Base-by-base conservation (phyloP, 2,113 vertebrate genomes). In the Colossoma macropomum region DNA sequence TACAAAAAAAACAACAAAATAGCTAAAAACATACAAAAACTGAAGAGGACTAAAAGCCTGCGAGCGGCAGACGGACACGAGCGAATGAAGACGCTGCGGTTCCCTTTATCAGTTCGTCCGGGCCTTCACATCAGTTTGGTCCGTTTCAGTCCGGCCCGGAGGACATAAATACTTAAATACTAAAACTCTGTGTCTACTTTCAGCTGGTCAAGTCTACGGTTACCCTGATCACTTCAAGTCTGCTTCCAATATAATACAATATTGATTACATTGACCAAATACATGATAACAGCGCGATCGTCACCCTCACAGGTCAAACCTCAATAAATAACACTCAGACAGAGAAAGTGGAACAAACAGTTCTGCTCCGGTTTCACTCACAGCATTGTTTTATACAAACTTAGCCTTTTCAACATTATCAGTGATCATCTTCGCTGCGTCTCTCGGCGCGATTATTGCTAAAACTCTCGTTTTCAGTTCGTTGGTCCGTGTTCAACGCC, bases 401-500 rank as follows among this genome's bases (percentile, higher is more conserved):
- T 54, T 11, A 21, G 15, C 52, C 1, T 6, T 11, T 13, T 15
- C n/a, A n/a, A n/a, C n/a, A n/a, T n/a, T n/a, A n/a, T n/a, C n/a
- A n/a, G n/a, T n/a, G n/a, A n/a, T n/a, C n/a, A n/a, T n/a, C n/a
- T n/a, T n/a, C n/a, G n/a, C n/a, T n/a, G n/a, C 41, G 41, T 66
- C 66, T 65, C 15, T 45, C 41, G 10, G 6, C 10, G 10, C 1
- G 41, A 84, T 91, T 93, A 90, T 90, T 92, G 93, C 89, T 89
- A 86, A 71, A 84, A 85, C 81, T 82, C 76, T 86, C 41, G 84
- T 15, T 54, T 30, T 68, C 32, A 79, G n/a, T 21, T 74, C 86
- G 70, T 89, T 90, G 91, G 92, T 92, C 90, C 83, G 25, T 80
- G 84, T 81, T 74, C 66, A 71, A 84, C 86, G 89, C 87, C 41